Conservation (phyloP, 2,888 invertebrate species). For the Ectemnius cavifrons region DNA sequence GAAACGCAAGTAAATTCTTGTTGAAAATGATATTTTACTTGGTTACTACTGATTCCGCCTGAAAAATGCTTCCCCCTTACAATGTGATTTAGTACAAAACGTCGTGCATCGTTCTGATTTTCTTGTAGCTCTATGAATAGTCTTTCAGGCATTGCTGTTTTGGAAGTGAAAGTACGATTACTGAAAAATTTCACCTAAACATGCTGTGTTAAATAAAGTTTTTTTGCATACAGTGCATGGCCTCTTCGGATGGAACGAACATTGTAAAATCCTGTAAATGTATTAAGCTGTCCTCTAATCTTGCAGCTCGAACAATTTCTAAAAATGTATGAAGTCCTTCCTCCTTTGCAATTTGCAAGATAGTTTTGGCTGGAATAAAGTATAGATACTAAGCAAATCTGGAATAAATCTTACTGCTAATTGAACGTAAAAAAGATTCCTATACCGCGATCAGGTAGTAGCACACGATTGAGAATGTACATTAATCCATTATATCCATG, state of each 20-base stretch:
- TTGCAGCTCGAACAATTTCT: conserved; percentile 23
- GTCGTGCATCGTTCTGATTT: conserved; percentile 20
- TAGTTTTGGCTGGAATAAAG: conserved; percentile 17
- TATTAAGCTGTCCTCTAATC: conserved; percentile 27
- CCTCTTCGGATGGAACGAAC: conserved; percentile 31
- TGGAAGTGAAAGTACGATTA: not conserved
- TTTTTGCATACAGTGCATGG: conserved; percentile 25
- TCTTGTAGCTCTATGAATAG: conserved; percentile 20
- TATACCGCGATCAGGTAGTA: conserved; percentile 36
- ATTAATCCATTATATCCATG: conserved; percentile 36
- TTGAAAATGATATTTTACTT: conserved; percentile 10
- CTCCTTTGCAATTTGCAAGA: conserved; percentile 23
- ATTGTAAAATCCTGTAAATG: conserved; percentile 29
- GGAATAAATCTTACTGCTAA: too few species aligned
- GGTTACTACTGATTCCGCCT: conserved; percentile 31
- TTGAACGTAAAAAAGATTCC: not conserved
- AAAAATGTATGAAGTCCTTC: conserved; percentile 28
- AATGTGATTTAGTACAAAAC: conserved; percentile 33
- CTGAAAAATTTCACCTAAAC: not conserved
- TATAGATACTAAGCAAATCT: too few species aligned
- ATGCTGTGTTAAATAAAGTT: not conserved
- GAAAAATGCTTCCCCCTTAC: conserved; percentile 27
- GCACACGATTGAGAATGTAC: conserved; percentile 29
- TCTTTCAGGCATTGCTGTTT: conserved; percentile 22
- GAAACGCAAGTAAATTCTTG: not conserved